phyloP scores from a whole-genome alignment of 2,888 invertebrate genomes.

The Idaea straminata region DNA sequence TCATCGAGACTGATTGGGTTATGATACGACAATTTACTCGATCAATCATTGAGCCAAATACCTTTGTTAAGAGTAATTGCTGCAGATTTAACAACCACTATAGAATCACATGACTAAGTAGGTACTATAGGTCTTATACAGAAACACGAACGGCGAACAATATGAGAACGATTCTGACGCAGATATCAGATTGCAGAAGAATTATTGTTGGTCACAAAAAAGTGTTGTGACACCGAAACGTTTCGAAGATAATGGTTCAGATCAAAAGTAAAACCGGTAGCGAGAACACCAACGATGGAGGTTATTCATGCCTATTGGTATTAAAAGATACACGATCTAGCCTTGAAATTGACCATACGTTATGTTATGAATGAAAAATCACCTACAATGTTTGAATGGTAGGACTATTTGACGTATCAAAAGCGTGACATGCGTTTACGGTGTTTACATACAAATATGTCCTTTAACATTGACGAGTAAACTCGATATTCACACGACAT shows the following conservation, averaged over 20 bases:
- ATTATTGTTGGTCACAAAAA: conserved; percentile 51
- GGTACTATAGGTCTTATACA: conserved; percentile 11
- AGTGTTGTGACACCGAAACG: conserved; percentile 54
- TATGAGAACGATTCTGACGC: conserved; percentile 27
- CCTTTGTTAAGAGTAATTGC: conserved; percentile 20
- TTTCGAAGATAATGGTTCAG: conserved; percentile 51
- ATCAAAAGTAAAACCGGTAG: conserved; percentile 71
- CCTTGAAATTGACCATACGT: conserved; percentile 53
- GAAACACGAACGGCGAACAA: conserved; percentile 13
- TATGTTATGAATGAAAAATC: conserved; percentile 55
- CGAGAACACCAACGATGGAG: conserved; percentile 47
- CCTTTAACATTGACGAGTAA: conserved; percentile 1
- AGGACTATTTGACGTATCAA: conserved; percentile 42
- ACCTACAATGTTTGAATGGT: conserved; percentile 53
- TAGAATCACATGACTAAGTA: not conserved
- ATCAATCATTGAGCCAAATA: conserved; percentile 34
- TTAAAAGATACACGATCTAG: conserved; percentile 47
- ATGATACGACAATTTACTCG: conserved; percentile 40
- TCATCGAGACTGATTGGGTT: conserved; percentile 34
- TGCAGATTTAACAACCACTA: conserved; percentile 32
- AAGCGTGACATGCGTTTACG: conserved; percentile 38
- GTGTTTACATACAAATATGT: conserved; percentile 27
- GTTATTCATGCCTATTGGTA: conserved; percentile 39
- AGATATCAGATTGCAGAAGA: conserved; percentile 50
- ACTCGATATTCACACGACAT: not conserved